Base-by-base conservation (phyloP, 2,888 invertebrate genomes). In the Metallyticus violacea region DNA sequence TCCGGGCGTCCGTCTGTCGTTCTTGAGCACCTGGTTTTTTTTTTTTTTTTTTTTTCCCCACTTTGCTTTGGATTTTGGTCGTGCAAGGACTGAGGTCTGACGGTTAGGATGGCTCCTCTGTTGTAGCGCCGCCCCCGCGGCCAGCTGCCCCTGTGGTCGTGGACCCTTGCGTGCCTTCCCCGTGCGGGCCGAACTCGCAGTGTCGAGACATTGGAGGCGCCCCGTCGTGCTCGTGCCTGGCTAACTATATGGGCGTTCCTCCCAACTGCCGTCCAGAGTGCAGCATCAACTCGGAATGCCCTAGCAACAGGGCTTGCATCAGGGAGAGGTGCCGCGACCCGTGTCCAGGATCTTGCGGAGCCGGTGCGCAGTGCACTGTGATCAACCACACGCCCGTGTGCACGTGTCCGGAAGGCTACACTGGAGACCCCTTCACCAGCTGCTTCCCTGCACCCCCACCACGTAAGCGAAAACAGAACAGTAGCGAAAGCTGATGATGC, bases 331-430 rank as follows among this genome's bases (percentile, higher is more conserved):
- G 96, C 90, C 92, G 93, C 77, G 95, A 97, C 91, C 97, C 97
- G n/a, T 97, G 97, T 89, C 95, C 95, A 7, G 96, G 96, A 15
- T 95, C 95, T 6, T 97, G 95, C 90, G 95, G 95, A 88, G 91
- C 92, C 89, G 93, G 94, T 89, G 93, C 96, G 87, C 90, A 93
- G 88, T 94, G 96, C 90, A 91, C 91, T 81, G 95, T 96, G 6
- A 93, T 95, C 88, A 96, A 95, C 90, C 96, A 97, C 90, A 95
- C 93, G 87, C 96, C 88, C 2, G 78, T 87, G 26, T 88, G 88
- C 85, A 87, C 87, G 5, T 88, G 88, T 85, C 87, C 88, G 3
- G 86, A 88, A 77, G 91, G 91, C 27, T 90, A 89, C 88, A 89
- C 89, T n/a, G 91, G 91, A 79, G 90, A 91, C 88, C 90, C 91